Evolutionary conservation across 2,888 invertebrate species (phyloP).

Genomic region (Notocelia uddmanniana): DNA sequence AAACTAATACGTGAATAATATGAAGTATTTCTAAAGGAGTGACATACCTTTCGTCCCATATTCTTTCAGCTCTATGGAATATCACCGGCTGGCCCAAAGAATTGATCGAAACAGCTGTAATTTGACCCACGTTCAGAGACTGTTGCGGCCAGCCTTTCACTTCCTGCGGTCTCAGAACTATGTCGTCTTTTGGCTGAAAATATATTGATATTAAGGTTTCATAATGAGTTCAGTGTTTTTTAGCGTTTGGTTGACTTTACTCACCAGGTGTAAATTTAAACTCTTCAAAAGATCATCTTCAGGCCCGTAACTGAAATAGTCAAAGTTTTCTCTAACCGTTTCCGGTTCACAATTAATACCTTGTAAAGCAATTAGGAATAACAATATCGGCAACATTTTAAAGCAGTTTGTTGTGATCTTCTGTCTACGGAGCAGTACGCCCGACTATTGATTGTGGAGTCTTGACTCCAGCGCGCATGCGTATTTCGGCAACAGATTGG

Average conservation of each 20-base stretch:
- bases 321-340: conserved; percentile 78
- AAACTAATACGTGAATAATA: background rate
- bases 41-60: conserved; percentile 91
- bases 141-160: conserved; percentile 88
- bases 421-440: conserved; percentile 60
- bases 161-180: conserved; percentile 87
- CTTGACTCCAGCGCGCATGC: conserved; percentile 69
- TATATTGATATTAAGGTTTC: background rate
- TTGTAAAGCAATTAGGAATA: conserved; percentile 60
- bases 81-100: conserved; percentile 91
- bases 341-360: conserved; percentile 76
- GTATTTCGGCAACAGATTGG: conserved; percentile 58
- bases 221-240: background rate
- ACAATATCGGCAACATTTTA: conserved; percentile 69
- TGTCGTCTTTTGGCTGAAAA: conserved; percentile 78
- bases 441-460: conserved; percentile 72
- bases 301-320: conserved; percentile 78
- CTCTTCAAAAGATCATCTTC: conserved; percentile 76
- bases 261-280: conserved; percentile 75
- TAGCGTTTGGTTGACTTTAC: conserved; percentile 46
- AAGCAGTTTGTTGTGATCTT: conserved; percentile 66
- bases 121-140: conserved; percentile 90
- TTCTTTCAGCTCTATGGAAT: conserved; percentile 92
- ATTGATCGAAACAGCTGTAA: conserved; percentile 94
- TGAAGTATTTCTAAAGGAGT: background rate